Evolutionary conservation across 2,888 invertebrate genomes (phyloP).

Genomic region (Phanerotoma sp.): DNA sequence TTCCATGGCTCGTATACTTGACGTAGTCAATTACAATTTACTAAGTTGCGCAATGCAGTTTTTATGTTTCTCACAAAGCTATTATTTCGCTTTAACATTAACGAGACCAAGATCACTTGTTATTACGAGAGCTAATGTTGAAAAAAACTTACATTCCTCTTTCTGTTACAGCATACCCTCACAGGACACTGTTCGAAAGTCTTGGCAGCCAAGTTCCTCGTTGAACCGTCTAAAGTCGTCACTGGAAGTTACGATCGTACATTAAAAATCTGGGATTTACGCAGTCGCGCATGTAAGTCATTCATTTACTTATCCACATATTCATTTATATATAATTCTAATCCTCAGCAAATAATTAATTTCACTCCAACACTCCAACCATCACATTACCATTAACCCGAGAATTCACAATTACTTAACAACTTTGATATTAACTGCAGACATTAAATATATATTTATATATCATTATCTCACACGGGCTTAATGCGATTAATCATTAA

Average conservation of each 20-base stretch:
- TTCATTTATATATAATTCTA: neutral
- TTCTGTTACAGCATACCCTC: slow-evolving; percentile 76
- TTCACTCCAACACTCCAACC: no score
- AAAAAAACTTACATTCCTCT: slow-evolving; percentile 26
- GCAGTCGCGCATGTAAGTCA: slow-evolving; percentile 82
- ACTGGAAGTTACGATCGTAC: slow-evolving; percentile 98
- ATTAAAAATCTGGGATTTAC: slow-evolving; percentile 97
- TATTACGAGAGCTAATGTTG: slow-evolving; percentile 1
- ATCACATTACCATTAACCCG: no score
- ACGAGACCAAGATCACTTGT: slow-evolving; percentile 6
- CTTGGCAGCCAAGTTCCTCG: slow-evolving; percentile 93
- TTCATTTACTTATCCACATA: neutral
- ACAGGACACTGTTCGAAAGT: slow-evolving; percentile 98
- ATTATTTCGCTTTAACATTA: slow-evolving; percentile 11
- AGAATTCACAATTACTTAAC: no score
- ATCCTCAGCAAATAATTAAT: no score
- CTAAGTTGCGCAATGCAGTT: slow-evolving; percentile 24
- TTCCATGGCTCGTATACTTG: slow-evolving; percentile 19
- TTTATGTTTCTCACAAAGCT: slow-evolving; percentile 18
- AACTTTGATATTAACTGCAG: no score
- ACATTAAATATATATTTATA: no score
- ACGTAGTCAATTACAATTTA: slow-evolving; percentile 27
- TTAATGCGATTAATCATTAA: no score
- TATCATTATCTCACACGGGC: no score
- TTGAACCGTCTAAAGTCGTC: slow-evolving; percentile 89